Evolutionary conservation across 2,888 invertebrate genomes (phyloP), one percentile per base, ranked within the genome.

Genomic region (Tachina grossa): DNA sequence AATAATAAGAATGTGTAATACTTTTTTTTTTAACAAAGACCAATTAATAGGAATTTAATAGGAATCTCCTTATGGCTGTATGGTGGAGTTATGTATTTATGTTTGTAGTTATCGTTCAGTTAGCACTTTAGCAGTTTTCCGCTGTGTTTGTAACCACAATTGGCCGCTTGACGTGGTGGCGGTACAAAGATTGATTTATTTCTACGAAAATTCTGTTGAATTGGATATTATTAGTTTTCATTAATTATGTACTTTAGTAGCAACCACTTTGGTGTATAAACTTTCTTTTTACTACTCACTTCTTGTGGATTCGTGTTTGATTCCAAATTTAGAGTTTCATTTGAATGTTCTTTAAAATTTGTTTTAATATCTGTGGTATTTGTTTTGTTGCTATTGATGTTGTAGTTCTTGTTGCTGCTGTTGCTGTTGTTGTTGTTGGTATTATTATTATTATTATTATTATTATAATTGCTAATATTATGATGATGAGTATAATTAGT

Each of bases 161-260:
- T 85, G 65, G 82, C 57, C 16, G 65, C 82, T 43, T 57, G 65
- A 31, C 83, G 78, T 13, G 83, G 79, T 31, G 83, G 85, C 2
- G 83, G 79, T 69, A 83, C 68, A 55, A 85, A 85, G 66, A 85
- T 85, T 6, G 85, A 85, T 76, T 85, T 85, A 66, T 76, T 76
- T 4, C 77, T 43, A 9, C 85, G 79, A 2, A 72, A 55, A 57
- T 71, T 83, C 85, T 83, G 43, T 45, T 51, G 4, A 57, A 66
- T 45, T 41, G 11, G 74, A 8, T 31, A 31, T 31, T 6, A 31
- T 65, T 13, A 65, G 49, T 13, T 63, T 31, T 19, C 16, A 39
- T 49, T 66, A 13, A 43, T 69, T 55, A 55, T 41, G 53, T 69
- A 16, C 0, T n/a, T 16, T 61, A 19, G 9, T 14, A 14, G 9